Base-by-base conservation (phyloP, 2,797 vertebrate genomes). In the Yasuhikotakia modesta region DNA sequence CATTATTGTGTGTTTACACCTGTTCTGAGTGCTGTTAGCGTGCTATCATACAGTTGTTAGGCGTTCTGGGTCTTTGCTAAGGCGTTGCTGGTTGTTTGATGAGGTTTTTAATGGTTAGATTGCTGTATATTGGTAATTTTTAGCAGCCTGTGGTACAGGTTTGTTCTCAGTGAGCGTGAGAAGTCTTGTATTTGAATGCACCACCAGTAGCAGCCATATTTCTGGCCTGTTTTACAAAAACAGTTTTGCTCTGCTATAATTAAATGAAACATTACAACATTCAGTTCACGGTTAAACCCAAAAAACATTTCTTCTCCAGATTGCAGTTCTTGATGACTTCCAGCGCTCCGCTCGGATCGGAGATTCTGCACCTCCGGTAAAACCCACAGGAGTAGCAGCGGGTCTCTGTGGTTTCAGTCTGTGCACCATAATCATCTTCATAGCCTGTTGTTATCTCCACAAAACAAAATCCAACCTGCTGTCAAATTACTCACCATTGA, bases 381-480 rank as follows among this genome's bases (percentile, higher is more conserved):
- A 76, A 52, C 43, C 39, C 50, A 58, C 43, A 72, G 70, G 69
- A 81, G 43, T 50, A 46, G 32, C 39, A 69, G 74, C 35, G 1
- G 73, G 68, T 63, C 30, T 53, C 35, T 16, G 16, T 2, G 65
- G 53, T 71, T 78, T 76, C 74, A 78, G 63, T 73, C 63, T 5
- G 74, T 73, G 69, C 57, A 46, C 79, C 57, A 19, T 68, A 73
- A 69, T 73, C 63, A 81, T 81, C 79, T 67, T 77, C 48, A 81
- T 46, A 79, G 57, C 65, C 76, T 82, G 80, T 75, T 79, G 76
- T 82, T 82, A 79, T 82, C 71, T 74, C 76, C 70, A 68, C 58
- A 64, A 81, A 81, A 50, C 70, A 73, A 73, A 73, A 32, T 73
- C 55, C 70, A 74, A 78, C 80, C 80, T 82, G 80, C 80, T 82